A percentile compares a stretch with the other conserved stretches of the same genome.
phyloP scores from a whole-genome alignment of 1,140 invertebrate genomes.

The Doryteuthis pealeii region DNA sequence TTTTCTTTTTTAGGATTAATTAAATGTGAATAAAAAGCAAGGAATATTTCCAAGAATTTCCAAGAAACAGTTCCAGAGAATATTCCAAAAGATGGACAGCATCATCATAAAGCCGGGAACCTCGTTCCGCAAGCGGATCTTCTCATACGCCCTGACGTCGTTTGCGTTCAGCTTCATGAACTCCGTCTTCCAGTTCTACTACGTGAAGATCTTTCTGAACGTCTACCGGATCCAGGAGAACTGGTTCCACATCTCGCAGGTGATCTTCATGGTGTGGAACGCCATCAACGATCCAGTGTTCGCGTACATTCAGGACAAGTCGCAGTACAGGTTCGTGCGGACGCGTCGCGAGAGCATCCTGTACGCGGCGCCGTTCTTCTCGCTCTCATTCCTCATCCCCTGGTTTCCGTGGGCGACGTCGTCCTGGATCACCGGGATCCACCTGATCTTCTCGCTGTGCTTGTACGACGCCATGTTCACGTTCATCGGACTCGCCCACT shows the following conservation, averaged over 20 bases:
- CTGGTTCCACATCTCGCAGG: conserved; percentile 61
- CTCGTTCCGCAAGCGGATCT: conserved; percentile 22
- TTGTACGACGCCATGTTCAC: conserved; percentile 62
- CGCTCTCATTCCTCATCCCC: conserved; percentile 56
- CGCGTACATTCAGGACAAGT: conserved; percentile 57
- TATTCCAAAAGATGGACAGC: conserved; percentile 33
- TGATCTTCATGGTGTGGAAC: conserved; percentile 61
- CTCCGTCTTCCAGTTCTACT: conserved; percentile 48
- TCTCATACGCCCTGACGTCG: conserved; percentile 36
- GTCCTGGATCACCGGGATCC: conserved; percentile 50
- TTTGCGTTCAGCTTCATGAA: conserved; percentile 40
- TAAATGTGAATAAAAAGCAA: too few species aligned
- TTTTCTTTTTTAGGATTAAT: too few species aligned
- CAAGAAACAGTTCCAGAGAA: neutral
- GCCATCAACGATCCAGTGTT: conserved; percentile 62
- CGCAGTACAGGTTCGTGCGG: conserved; percentile 47
- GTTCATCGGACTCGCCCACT: conserved; percentile 56
- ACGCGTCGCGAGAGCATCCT: conserved; percentile 55
- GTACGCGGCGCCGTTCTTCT: conserved; percentile 58
- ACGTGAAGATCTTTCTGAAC: conserved; percentile 60
- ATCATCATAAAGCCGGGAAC: conserved; percentile 29
- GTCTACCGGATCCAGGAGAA: conserved; percentile 57
- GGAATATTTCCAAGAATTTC: too few species aligned
- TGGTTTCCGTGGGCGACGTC: conserved; percentile 58
- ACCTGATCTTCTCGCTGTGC: conserved; percentile 57